Percentiles rank a stretch among this genome's conserved stretches.
Conservation (phyloP, 2,113 vertebrate species). For the Hyperopisus bebe region DNA sequence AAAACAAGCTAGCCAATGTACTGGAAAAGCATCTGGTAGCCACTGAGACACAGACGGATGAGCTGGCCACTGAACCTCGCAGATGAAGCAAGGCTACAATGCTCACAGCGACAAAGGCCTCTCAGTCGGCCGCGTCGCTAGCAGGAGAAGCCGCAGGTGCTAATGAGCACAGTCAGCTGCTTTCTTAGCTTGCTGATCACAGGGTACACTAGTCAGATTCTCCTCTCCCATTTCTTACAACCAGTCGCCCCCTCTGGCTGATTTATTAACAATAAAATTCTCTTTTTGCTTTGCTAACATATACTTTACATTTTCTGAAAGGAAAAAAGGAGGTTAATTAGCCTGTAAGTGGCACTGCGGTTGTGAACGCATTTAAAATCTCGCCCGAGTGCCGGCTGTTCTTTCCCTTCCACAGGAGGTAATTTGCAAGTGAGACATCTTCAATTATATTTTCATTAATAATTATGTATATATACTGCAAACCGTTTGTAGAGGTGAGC, state of each 20-base stretch:
- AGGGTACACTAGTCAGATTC: not conserved
- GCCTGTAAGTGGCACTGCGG: not conserved
- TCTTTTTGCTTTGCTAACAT: not conserved
- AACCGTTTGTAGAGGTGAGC: not conserved
- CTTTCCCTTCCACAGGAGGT: slow-evolving; percentile 2
- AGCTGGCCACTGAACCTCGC: not conserved
- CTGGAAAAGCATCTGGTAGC: not conserved
- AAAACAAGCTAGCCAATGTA: not conserved
- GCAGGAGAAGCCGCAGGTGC: not conserved
- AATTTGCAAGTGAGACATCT: slow-evolving; percentile 13
- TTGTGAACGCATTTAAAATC: slow-evolving; percentile 15
- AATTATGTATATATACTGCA: slow-evolving; percentile 1
- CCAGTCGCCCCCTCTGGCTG: not conserved
- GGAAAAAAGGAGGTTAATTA: slow-evolving; percentile 22
- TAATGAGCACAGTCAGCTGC: not conserved
- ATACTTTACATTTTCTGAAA: slow-evolving; percentile 14
- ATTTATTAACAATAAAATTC: slow-evolving; percentile 11
- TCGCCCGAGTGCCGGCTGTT: not conserved
- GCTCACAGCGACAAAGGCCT: not conserved
- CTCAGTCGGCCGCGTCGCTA: not conserved
- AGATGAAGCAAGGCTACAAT: not conserved
- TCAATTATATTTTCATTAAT: slow-evolving; percentile 13
- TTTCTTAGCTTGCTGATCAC: not conserved
- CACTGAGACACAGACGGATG: not conserved
- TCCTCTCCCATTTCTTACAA: not conserved